A percentile compares a stretch with the other conserved stretches of the same genome.
phyloP scores from a whole-genome alignment of 2,113 vertebrate genomes.

The Telmatochromis sp. region DNA sequence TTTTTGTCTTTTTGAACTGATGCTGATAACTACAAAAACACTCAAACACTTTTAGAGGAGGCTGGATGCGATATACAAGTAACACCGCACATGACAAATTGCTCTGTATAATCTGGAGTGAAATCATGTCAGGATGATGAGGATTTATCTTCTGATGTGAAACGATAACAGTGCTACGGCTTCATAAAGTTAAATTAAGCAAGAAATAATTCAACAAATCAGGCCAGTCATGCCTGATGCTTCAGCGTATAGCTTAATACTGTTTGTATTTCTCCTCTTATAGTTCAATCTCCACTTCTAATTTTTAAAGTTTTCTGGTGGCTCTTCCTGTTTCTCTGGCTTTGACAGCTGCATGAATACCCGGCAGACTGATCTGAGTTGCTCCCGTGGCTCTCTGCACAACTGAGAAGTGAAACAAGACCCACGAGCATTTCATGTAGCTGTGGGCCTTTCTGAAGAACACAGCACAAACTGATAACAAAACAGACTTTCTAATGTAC shows the following conservation, averaged over 20 bases:
- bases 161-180: background rate
- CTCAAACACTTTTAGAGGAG: background rate
- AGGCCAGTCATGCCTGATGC: background rate
- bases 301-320: background rate
- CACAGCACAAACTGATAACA: background rate
- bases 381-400: background rate
- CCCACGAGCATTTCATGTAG: background rate
- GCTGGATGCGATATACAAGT: background rate
- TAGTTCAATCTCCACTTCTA: background rate
- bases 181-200: background rate
- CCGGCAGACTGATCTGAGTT: background rate
- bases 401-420: background rate
- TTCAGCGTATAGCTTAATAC: background rate
- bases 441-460: background rate
- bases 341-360: background rate
- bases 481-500: background rate
- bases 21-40: background rate
- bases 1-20: background rate
- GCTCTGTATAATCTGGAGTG: background rate
- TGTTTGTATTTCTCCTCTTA: background rate
- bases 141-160: background rate
- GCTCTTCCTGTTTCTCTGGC: background rate
- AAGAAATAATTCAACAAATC: background rate
- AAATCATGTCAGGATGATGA: background rate
- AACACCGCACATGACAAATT: background rate